Evolutionary conservation across 2,888 invertebrate genomes (phyloP).

Genomic region (Brachynemurus nebulosus): DNA sequence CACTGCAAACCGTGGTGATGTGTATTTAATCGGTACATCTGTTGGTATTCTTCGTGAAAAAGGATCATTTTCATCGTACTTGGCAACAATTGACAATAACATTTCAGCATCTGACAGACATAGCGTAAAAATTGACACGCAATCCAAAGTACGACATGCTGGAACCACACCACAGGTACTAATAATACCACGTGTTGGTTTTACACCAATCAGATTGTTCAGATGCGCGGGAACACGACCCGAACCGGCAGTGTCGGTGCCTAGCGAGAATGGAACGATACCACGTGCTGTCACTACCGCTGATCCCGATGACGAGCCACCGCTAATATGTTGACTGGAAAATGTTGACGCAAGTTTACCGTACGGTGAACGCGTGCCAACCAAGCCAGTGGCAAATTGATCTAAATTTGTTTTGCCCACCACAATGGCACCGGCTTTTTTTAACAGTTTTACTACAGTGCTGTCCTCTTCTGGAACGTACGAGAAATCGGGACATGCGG

Average conservation of each 20-base stretch:
- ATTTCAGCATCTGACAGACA: not conserved
- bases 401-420: constrained; percentile 96
- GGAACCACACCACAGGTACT: constrained; percentile 1
- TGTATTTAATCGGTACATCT: not conserved
- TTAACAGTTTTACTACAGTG: constrained; percentile 69
- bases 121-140: constrained; percentile 3
- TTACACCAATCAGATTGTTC: constrained; percentile 2
- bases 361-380: constrained; percentile 2
- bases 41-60: not conserved
- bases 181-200: not conserved
- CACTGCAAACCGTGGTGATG: not conserved
- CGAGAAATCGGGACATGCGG: constrained; percentile 69
- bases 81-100: not conserved
- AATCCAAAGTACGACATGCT: not conserved
- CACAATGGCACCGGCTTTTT: constrained; percentile 61
- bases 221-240: constrained; percentile 3
- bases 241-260: constrained; percentile 1
- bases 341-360: not conserved
- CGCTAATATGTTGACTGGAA: not conserved
- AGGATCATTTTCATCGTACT: not conserved
- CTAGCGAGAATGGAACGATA: constrained; percentile 1
- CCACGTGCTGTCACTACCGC: not conserved
- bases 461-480: constrained; percentile 39
- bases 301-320: constrained; percentile 1
- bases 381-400: constrained; percentile 90